These are phyloP conservation scores for Drepanosiphum platanoidis DNA, from an alignment of 2,888 invertebrate genomes.

Conservation along the genomic window DNA sequence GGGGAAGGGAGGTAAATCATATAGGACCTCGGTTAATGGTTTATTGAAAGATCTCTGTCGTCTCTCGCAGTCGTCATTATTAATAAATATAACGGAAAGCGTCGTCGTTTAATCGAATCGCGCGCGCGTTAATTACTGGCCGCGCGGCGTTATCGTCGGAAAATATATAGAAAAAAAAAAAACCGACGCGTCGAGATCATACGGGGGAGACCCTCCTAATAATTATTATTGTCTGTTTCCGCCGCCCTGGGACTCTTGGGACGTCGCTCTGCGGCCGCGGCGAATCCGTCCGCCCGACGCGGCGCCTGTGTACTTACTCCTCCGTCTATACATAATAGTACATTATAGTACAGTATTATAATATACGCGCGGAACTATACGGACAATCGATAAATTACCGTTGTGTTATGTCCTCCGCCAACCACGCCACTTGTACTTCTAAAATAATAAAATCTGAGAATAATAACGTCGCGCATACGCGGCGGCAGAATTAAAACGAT, in stretches of 20 bases:
- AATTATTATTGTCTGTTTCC: neutral
- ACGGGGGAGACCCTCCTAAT: neutral
- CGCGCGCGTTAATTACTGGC: too few species aligned
- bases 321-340: neutral
- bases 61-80: too few species aligned
- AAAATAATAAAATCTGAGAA: too few species aligned
- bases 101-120: neutral
- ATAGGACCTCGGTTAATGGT: neutral
- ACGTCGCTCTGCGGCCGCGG: neutral
- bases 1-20: neutral
- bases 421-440: neutral
- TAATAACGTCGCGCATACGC: too few species aligned
- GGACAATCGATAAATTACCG: neutral
- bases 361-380: neutral
- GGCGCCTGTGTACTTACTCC: neutral
- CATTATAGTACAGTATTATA: neutral
- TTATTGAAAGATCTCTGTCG: constrained; percentile 17
- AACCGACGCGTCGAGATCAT: neutral
- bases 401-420: neutral
- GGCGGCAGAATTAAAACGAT: too few species aligned
- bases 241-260: neutral
- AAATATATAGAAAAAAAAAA: neutral
- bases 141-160: neutral
- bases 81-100: neutral
- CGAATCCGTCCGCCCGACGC: neutral